Percentiles rank a stretch among this genome's conserved stretches.
These are phyloP conservation scores for Eudyptes chrysolophus DNA, from an alignment of 2,113 vertebrate species.

Conservation along the genomic window DNA sequence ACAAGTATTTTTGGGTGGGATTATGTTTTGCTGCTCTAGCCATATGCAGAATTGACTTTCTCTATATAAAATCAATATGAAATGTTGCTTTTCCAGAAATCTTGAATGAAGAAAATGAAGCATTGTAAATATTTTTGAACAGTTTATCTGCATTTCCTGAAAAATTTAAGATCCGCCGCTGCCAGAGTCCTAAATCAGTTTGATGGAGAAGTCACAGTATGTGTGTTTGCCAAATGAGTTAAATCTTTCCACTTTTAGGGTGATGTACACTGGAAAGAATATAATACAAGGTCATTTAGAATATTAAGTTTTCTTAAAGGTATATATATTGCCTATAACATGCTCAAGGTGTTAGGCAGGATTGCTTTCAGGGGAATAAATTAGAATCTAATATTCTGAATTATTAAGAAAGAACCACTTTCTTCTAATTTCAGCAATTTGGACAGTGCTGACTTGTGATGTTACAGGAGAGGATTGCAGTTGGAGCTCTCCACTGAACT, in stretches of 20 bases:
- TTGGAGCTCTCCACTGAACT: neutral
- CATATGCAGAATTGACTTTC: neutral
- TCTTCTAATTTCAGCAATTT: neutral
- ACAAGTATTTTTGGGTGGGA: neutral
- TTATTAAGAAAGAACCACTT: neutral
- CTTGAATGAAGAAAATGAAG: neutral
- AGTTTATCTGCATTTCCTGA: neutral
- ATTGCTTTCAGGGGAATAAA: neutral
- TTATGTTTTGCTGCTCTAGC: neutral
- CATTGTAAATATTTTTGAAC: neutral
- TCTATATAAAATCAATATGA: neutral
- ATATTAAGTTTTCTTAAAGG: neutral
- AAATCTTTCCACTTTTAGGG: neutral
- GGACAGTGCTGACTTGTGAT: neutral
- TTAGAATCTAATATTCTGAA: neutral
- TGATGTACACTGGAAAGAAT: neutral
- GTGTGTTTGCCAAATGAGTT: slow-evolving; percentile 6
- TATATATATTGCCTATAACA: neutral
- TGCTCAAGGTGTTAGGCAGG: neutral
- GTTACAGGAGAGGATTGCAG: neutral
- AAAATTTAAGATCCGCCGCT: neutral
- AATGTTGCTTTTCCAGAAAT: neutral
- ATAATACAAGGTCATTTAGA: neutral
- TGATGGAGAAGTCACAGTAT: neutral
- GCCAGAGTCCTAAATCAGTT: neutral